Conservation (phyloP, 2,797 vertebrate species). For the Mycteria americana region DNA sequence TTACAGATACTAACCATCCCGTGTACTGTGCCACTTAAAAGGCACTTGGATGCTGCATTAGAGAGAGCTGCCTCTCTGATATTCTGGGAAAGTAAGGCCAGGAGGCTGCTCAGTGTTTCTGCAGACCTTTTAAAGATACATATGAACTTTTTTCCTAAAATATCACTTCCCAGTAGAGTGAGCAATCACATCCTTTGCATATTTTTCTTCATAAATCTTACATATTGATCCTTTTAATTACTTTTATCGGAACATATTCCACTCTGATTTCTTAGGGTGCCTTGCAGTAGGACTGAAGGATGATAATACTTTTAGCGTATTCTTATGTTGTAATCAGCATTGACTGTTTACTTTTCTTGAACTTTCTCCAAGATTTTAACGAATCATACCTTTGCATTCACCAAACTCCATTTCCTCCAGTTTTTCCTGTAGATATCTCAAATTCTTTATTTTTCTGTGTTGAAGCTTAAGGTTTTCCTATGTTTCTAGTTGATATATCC, state of each 20-base stretch:
- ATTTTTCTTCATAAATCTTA: not conserved
- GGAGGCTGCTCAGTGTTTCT: not conserved
- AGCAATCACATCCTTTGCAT: not conserved
- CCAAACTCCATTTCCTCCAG: not conserved
- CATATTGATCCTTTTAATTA: not conserved
- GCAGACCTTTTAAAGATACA: not conserved
- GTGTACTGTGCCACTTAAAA: not conserved
- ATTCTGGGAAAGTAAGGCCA: not conserved
- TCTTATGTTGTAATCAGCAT: not conserved
- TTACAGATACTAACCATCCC: not conserved
- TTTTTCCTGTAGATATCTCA: not conserved
- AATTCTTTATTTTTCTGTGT: not conserved
- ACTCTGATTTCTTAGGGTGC: not conserved
- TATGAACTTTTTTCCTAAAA: not conserved
- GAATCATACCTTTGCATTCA: not conserved
- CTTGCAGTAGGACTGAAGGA: not conserved
- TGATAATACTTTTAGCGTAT: not conserved
- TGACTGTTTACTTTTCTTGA: not conserved
- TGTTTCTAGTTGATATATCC: not conserved
- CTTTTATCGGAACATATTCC: not conserved
- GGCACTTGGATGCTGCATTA: not conserved
- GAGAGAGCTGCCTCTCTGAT: not conserved
- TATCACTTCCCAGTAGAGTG: not conserved
- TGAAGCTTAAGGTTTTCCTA: not conserved
- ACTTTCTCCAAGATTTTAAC: not conserved